Base-by-base conservation (phyloP, 1,140 invertebrate species). In the Kradibia gibbosae region DNA sequence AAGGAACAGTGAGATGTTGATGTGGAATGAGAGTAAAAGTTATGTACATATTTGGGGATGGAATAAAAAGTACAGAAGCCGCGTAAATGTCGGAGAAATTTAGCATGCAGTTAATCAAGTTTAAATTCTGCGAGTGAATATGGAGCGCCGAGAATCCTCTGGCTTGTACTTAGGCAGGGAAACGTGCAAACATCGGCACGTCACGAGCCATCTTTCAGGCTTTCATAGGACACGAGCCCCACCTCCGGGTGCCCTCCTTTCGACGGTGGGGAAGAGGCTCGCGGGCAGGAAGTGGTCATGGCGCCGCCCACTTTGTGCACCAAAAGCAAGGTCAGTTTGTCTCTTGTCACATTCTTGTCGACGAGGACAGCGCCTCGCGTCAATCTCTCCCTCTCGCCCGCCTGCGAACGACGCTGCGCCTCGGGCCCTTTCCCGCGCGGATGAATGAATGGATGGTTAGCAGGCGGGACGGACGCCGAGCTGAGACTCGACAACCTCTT, bases 331-430 rank as follows among this genome's bases (percentile, higher is more conserved):
- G 89, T 89, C 89, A 89, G 87, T 90, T 90, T 85, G 86, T 86
- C 89, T 88, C 90, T 88, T 89, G 90, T 91, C 90, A 90, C 90
- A 91, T 91, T 91, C 90, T 91, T 91, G 90, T 91, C 90, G 91
- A 90, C 85, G 82, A 82, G 86, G 85, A 89, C 88, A 90, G 88
- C 89, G 88, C 88, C 88, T 88, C 88, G 89, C 89, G 89, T 91
- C 89, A 91, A 91, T 91, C 90, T 90, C 87, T 86, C 86, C 88
- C 57, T 50, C 28, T 11, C 22, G 25, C 57, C 53, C 55, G 17
- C 22, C 45, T 22, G 25, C 25, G 25, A 42, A 28, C 60, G 22
- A 22, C 62, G 34, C 42, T 53, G 34, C 62, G 22, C 1, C 31
- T 5, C 17, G 31, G 73, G 17, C 78, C 62, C 76, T 55, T 75